These are phyloP conservation scores for Stictocephala bisonia DNA, from an alignment of 2,888 invertebrate genomes.

Conservation along the genomic window DNA sequence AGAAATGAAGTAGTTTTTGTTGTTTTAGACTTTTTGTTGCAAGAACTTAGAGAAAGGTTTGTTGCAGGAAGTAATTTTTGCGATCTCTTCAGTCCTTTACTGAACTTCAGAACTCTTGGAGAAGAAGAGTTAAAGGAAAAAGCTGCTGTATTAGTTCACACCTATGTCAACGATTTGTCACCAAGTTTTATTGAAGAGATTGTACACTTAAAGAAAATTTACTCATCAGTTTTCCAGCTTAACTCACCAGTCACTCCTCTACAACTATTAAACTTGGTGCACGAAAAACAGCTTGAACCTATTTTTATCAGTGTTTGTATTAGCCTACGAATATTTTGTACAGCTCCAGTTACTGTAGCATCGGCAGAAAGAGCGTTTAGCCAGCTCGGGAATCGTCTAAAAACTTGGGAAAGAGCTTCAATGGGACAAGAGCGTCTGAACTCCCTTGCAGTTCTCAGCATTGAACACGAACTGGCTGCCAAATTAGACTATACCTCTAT, in stretches of 20 bases:
- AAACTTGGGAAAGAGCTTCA: constrained; percentile 1
- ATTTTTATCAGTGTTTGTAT: constrained; percentile 11
- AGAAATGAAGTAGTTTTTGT: neutral
- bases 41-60: neutral
- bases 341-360: constrained; percentile 10
- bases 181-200: neutral
- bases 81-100: neutral
- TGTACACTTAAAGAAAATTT: constrained; percentile 3
- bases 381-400: neutral
- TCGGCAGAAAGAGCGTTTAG: too few species aligned
- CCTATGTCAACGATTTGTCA: neutral
- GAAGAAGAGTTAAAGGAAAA: neutral
- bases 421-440: neutral
- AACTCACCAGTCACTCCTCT: constrained; percentile 3
- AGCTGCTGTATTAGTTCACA: neutral
- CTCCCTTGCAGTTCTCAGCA: neutral
- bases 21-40: neutral
- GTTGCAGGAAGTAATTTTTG: neutral
- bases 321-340: neutral
- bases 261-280: constrained; percentile 1
- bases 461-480: neutral
- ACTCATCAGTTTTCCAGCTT: neutral
- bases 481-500: neutral
- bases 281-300: constrained; percentile 14
- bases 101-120: neutral